phyloP scores from a whole-genome alignment of 2,888 invertebrate genomes.

The Salpingus planirostris region DNA sequence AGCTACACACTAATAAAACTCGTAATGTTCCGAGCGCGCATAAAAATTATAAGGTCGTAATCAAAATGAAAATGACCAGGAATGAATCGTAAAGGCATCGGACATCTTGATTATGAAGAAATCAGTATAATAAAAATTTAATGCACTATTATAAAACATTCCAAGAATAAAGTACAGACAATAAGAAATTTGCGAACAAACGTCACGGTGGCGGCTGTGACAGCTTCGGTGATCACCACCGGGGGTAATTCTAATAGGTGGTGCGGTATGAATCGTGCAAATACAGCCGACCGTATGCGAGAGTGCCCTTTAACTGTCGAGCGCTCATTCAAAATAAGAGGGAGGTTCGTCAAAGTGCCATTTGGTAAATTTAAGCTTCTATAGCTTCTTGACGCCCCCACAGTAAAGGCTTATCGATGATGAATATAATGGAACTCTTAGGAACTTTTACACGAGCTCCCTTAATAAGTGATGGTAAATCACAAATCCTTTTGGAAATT shows the following conservation, averaged over 20 bases:
- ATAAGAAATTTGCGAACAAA: too few species aligned
- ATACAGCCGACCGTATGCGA: too few species aligned
- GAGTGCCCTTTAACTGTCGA: slow-evolving; percentile 2
- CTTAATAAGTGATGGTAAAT: slow-evolving; percentile 9
- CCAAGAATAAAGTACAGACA: too few species aligned
- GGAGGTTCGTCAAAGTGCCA: slow-evolving; percentile 6
- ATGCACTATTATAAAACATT: slow-evolving; percentile 3
- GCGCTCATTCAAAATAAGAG: slow-evolving; percentile 3
- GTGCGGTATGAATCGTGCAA: too few species aligned
- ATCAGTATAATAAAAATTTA: slow-evolving; percentile 11
- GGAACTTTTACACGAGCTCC: slow-evolving; percentile 8
- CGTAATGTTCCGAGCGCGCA: slow-evolving; percentile 6
- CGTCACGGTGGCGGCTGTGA: too few species aligned
- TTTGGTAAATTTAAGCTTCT: slow-evolving; percentile 9
- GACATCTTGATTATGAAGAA: slow-evolving; percentile 11
- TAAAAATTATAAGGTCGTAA: slow-evolving; percentile 12
- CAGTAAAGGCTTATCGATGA: slow-evolving; percentile 11
- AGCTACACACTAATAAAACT: slow-evolving; percentile 8
- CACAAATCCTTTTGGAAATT: slow-evolving; percentile 7
- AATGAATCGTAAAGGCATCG: slow-evolving; percentile 7
- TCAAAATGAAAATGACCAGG: slow-evolving; percentile 13
- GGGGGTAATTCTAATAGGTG: too few species aligned
- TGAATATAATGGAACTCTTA: slow-evolving; percentile 13
- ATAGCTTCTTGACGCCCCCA: slow-evolving; percentile 7
- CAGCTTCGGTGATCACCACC: too few species aligned